Percentiles rank a stretch among this genome's conserved stretches.
These are phyloP conservation scores for Sinodicranocentrus sp. DNA, from an alignment of 2,888 invertebrate genomes.

Conservation along the genomic window DNA sequence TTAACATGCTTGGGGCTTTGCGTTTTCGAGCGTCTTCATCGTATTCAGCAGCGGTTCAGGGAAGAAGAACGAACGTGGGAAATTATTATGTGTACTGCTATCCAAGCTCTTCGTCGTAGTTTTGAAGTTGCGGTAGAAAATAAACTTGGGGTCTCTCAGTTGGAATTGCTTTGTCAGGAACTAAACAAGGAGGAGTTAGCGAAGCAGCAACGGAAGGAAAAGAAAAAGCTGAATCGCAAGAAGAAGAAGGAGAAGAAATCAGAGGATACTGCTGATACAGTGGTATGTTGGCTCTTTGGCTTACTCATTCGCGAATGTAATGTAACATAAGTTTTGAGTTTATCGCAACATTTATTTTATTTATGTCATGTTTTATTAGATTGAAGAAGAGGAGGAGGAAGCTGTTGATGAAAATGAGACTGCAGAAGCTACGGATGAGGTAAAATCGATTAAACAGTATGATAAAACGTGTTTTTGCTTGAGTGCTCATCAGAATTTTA, in stretches of 20 bases:
- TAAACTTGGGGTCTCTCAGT: slow-evolving; percentile 92
- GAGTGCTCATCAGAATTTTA: too few species aligned
- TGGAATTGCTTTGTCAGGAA: slow-evolving; percentile 93
- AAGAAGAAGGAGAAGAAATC: slow-evolving; percentile 83
- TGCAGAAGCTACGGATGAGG: slow-evolving; percentile 41
- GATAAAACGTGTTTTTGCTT: too few species aligned
- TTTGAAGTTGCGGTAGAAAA: slow-evolving; percentile 93
- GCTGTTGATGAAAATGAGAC: slow-evolving; percentile 36
- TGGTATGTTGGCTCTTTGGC: too few species aligned
- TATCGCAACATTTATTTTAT: not conserved
- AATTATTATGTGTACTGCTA: slow-evolving; percentile 91
- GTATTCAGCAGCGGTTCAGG: slow-evolving; percentile 90
- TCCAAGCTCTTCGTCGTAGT: slow-evolving; percentile 91
- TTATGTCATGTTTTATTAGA: not conserved
- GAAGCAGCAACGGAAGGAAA: slow-evolving; percentile 91
- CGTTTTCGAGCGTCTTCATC: slow-evolving; percentile 92
- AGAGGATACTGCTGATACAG: slow-evolving; percentile 43
- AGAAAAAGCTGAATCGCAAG: slow-evolving; percentile 87
- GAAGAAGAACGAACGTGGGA: slow-evolving; percentile 97
- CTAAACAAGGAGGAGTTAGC: slow-evolving; percentile 91
- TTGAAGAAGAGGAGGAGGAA: not conserved
- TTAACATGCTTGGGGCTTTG: slow-evolving; percentile 96
- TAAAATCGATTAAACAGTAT: slow-evolving; percentile 4
- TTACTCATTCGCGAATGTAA: not conserved
- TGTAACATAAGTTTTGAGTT: not conserved